Evolutionary conservation across 2,113 vertebrate genomes (phyloP), one percentile per base, ranked within the genome.

Genomic region (Gopherus flavomarginatus): DNA sequence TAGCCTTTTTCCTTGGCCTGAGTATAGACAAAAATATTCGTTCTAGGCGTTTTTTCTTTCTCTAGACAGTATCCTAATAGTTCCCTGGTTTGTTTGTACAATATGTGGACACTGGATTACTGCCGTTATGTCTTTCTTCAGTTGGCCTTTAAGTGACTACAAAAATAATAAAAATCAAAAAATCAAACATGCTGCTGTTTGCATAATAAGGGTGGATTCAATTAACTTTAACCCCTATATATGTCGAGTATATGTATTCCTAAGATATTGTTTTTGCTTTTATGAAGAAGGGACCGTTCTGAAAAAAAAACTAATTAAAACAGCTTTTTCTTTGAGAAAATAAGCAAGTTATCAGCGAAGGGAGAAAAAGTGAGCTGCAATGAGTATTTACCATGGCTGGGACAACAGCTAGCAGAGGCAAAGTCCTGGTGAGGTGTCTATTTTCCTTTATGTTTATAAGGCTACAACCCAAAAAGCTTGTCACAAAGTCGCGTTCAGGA

Each of bases 71-170:
- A 47, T 91, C 88, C 81, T 90, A 50, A 0, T 31, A 50, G 94
- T 92, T 94, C 95, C 81, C 53, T n/a, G 77, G 77, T 38, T 87
- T 19, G 1, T 42, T 94, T 81, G 83, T 50, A 54, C 91, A 94
- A 80, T 93, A 56, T 80, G 94, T 90, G 96, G 97, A 78, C 95
- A 62, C 57, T 21, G 93, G 89, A 69, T 92, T 93, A 29, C 82
- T 57, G 7, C 80, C 89, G 8, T 93, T 95, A 6, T 72, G 92
- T 88, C 42, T 47, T 44, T 29, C 92, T 91, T 69, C 95, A 65
- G 90, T 35, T 52, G 57, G 81, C 2, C 92, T 9, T 44, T 38
- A 49, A 83, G 85, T 22, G 88, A 84, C 14, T 21, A 72, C 89
- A 42, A 86, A 95, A 35, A 72, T 38, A 69, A 22, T 11, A 69